Evolutionary conservation across 2,113 vertebrate genomes (phyloP), one percentile per base, ranked within the genome.

Genomic region (Todiramphus chloris): DNA sequence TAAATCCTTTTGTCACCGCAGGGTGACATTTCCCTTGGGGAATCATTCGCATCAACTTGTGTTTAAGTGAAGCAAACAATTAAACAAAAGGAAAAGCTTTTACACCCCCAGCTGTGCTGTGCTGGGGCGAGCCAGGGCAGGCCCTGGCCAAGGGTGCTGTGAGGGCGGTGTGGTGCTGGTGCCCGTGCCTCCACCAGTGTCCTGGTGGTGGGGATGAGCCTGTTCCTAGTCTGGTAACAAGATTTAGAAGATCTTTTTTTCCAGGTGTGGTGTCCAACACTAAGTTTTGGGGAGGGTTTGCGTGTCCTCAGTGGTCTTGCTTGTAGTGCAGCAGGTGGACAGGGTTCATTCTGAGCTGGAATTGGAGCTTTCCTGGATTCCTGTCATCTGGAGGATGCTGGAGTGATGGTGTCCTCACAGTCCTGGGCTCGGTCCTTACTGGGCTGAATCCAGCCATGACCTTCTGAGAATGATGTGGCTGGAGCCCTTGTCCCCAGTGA

Each of bases 381-480:
- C 25, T 73, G 13, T 35, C 3, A 4, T 72, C 44, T 33, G 20
- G 33, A 18, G 9, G 31, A 31, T 27, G 51, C 50, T 55, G 56
- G 46, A 63, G 39, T 0, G 1, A 14, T 10, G 46, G 23, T 44
- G 33, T n/a, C 46, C 43, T 69, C 0, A 0, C 17, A 62, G 68
- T 11, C 39, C 28, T 56, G 33, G 23, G 53, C 11, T 89, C 5
- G 2, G n/a, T 70, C 64, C 46, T 85, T 56, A 5, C 28, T n/a
- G 59, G 50, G 17, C 27, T 70, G 69, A 55, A 74, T 35, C 13
- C 1, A 3, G 17, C 13, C 0, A 0, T 9, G n/a, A 25, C 51
- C 15, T 3, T 48, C 27, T 72, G 72, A 66, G 63, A 73, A 41
- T 6, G 13, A 3, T 5, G 8, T 0, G 0, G 5, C 24, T 74